These are phyloP conservation scores for Molorchus minor DNA, from an alignment of 2,888 invertebrate genomes.

Conservation along the genomic window DNA sequence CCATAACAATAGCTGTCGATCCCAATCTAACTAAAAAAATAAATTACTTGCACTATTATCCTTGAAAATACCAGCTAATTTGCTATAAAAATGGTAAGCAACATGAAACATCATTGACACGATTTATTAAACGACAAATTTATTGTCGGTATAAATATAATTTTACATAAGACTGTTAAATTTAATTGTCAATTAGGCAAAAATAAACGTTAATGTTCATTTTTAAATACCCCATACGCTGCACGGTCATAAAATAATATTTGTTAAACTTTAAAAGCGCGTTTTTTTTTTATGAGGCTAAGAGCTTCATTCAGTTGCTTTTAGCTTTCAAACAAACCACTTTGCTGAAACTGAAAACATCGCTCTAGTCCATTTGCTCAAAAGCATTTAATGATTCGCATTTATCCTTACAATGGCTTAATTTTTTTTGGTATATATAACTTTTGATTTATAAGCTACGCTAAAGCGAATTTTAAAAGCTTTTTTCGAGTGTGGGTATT, in stretches of 20 bases:
- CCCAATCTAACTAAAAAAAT: no score
- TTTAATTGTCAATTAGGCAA: constrained; percentile 37
- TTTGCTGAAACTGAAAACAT: constrained; percentile 51
- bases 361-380: constrained; percentile 55
- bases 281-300: constrained; percentile 51
- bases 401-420: constrained; percentile 43
- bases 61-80: neutral
- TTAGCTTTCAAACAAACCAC: constrained; percentile 57
- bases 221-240: constrained; percentile 4
- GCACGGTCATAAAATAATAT: constrained; percentile 50
- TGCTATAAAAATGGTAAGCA: no score
- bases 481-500: constrained; percentile 1
- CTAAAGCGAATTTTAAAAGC: constrained; percentile 31
- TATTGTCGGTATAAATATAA: neutral
- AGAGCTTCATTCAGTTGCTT: constrained; percentile 57
- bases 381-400: constrained; percentile 56
- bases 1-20: no score
- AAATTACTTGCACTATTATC: no score
- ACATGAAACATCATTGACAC: no score
- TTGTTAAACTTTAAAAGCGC: constrained; percentile 50
- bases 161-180: constrained; percentile 10
- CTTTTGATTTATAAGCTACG: constrained; percentile 34
- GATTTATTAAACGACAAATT: neutral
- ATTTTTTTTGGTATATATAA: constrained; percentile 33
- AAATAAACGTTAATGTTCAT: constrained; percentile 38